Evolutionary conservation across 2,888 invertebrate species (phyloP).

Genomic region (Magallana nippona): DNA sequence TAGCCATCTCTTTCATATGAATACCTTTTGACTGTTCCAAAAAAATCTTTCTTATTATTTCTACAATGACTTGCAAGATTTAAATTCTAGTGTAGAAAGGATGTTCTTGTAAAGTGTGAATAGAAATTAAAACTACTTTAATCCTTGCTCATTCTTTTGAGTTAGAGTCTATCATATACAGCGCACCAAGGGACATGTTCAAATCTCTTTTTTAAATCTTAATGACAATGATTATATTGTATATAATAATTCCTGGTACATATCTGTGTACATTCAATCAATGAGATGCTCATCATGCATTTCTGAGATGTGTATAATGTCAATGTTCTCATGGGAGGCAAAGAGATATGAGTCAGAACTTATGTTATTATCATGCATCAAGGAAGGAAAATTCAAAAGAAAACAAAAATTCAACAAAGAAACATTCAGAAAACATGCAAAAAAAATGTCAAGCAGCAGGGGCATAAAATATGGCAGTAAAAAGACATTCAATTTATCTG

Average conservation of each 20-base stretch:
- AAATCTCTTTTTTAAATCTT: no score
- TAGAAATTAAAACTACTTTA: no score
- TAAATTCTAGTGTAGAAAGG: no score
- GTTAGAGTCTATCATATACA: no score
- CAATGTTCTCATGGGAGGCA: neutral
- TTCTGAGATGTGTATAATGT: neutral
- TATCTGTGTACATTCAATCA: neutral
- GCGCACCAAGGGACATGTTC: no score
- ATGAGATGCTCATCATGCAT: neutral
- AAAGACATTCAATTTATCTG: no score
- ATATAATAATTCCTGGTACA: neutral
- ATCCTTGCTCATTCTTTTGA: no score
- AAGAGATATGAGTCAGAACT: neutral
- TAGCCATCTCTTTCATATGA: neutral
- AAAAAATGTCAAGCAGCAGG: neutral
- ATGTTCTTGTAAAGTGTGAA: no score
- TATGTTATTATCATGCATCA: neutral
- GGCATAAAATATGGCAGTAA: no score
- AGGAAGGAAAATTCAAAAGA: neutral
- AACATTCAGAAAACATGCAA: neutral
- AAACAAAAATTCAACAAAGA: neutral
- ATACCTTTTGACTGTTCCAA: neutral
- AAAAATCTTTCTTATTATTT: neutral
- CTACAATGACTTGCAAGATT: slow-evolving; percentile 16
- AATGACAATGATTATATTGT: no score